Evolutionary conservation across 53 echinoderm and acorn worm genomes (phyloP).

Genomic region (Astropecten irregularis): DNA sequence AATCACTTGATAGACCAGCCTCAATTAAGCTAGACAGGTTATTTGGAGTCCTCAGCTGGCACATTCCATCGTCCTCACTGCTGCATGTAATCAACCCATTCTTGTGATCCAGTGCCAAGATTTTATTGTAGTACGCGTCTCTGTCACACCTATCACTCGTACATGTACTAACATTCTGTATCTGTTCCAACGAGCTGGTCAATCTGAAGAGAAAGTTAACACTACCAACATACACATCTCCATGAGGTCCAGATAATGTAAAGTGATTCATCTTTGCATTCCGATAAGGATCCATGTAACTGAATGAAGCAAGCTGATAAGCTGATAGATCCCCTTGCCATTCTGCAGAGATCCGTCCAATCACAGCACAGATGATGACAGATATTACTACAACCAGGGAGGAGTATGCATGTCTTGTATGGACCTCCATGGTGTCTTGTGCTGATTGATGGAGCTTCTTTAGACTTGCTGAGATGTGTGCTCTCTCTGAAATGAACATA

Average conservation of each 20-base stretch:
- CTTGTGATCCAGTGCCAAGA: constrained; percentile 25
- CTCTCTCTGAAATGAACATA: no score
- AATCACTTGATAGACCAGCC: no score
- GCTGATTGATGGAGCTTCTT: no score
- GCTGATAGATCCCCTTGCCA: constrained; percentile 34
- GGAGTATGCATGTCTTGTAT: no score
- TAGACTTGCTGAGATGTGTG: no score
- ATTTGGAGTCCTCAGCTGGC: not conserved
- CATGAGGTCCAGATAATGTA: not conserved
- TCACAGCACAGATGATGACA: no score
- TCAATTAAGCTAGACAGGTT: no score
- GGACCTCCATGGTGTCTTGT: no score
- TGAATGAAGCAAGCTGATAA: constrained; percentile 25
- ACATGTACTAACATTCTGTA: constrained; percentile 37
- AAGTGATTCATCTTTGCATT: constrained; percentile 36
- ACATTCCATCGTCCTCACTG: not conserved
- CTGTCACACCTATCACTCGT: not conserved
- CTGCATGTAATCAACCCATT: constrained; percentile 56
- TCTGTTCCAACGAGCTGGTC: not conserved
- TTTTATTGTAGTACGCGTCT: constrained; percentile 52
- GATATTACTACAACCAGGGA: no score
- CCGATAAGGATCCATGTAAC: constrained; percentile 1
- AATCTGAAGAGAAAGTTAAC: constrained; percentile 31
- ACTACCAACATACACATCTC: constrained; percentile 53
- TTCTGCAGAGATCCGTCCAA: no score